Conservation (phyloP, 2,888 invertebrate genomes). For the Andrena minutula region DNA sequence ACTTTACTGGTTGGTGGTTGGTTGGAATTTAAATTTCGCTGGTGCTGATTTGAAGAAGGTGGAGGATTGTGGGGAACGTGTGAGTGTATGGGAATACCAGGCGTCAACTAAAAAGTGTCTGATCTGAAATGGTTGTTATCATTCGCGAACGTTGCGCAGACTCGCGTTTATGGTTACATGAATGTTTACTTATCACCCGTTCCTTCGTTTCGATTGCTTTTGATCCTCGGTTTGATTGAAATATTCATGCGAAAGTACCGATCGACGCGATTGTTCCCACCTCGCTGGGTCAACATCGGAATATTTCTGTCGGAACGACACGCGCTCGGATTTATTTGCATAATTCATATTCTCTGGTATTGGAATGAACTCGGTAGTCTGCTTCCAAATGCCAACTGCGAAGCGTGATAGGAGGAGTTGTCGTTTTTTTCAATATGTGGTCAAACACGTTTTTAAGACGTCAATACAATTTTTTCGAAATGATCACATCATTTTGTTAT, state of each 20-base stretch:
- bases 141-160: background rate
- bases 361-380: background rate
- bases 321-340: constrained; percentile 14
- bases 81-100: no score
- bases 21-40: no score
- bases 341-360: background rate
- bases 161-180: background rate
- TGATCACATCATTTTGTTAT: no score
- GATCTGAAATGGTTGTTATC: background rate
- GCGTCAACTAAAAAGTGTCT: no score
- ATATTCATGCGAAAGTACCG: background rate
- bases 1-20: no score
- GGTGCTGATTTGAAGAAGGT: no score
- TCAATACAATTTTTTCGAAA: no score
- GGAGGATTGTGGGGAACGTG: no score
- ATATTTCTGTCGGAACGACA: background rate
- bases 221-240: background rate
- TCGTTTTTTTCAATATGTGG: background rate
- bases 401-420: background rate
- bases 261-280: constrained; percentile 2
- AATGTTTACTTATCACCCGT: background rate
- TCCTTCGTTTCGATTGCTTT: background rate
- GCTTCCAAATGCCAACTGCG: background rate
- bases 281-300: background rate
- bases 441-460: background rate